Evolutionary conservation across 2,113 vertebrate genomes (phyloP).

Genomic region (Hippocampus zosterae): DNA sequence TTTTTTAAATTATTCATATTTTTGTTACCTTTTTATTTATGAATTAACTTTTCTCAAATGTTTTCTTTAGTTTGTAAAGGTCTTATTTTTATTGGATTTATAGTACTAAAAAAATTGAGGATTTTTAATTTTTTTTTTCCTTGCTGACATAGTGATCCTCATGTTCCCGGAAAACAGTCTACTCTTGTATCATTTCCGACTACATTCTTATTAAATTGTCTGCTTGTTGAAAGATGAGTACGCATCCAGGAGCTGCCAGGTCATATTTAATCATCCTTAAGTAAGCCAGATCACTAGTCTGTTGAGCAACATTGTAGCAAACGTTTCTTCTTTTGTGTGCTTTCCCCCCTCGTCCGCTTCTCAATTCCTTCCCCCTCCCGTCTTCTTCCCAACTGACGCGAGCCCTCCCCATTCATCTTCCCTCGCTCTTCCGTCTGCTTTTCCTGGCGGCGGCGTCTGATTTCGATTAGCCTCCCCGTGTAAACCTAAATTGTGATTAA

Average conservation of each 20-base stretch:
- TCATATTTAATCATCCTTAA: neutral
- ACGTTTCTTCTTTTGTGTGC: neutral
- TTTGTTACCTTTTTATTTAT: too few species aligned
- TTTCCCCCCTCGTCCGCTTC: conserved; percentile 6
- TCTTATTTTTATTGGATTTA: neutral
- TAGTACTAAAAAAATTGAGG: too few species aligned
- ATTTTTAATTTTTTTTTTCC: too few species aligned
- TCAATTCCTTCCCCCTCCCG: neutral
- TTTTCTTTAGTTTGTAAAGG: neutral
- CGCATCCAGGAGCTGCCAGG: neutral
- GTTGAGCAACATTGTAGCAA: neutral
- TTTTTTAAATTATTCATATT: too few species aligned
- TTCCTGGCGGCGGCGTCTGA: conserved; percentile 49
- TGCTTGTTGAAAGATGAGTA: neutral
- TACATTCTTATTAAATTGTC: neutral
- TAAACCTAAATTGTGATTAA: conserved; percentile 69
- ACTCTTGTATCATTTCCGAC: neutral
- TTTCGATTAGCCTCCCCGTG: conserved; percentile 62
- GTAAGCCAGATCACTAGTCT: neutral
- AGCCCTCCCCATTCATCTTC: neutral
- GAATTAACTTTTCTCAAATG: too few species aligned
- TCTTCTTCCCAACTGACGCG: conserved; percentile 1
- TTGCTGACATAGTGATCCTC: neutral
- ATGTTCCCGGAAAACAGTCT: neutral
- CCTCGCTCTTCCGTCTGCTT: conserved; percentile 9